Conservation (phyloP, 2,113 vertebrate species). For the Chroicocephalus ridibundus region DNA sequence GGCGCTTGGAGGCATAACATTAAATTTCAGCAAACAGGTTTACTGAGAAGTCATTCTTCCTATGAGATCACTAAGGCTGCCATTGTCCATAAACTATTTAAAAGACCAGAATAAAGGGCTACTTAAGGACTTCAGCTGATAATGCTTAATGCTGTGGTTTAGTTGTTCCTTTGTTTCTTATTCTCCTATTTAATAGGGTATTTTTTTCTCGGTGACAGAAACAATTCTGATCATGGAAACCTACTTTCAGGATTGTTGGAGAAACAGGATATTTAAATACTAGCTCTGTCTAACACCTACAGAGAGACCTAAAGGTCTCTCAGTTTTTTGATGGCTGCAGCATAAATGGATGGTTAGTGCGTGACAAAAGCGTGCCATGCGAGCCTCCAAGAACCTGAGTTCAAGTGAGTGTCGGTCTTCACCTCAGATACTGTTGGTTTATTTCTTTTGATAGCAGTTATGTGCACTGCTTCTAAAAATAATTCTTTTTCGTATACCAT, state of each 20-base stretch:
- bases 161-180: not conserved
- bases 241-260: not conserved
- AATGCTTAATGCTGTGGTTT: not conserved
- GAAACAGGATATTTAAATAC: not conserved
- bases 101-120: not conserved
- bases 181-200: not conserved
- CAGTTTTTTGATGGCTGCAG: not conserved
- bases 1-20: not conserved
- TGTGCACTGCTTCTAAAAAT: not conserved
- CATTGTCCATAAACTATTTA: not conserved
- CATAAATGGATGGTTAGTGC: not conserved
- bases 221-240: not conserved
- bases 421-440: not conserved
- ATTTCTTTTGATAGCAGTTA: not conserved
- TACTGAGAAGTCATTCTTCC: constrained; percentile 14
- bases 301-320: not conserved
- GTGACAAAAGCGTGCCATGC: not conserved
- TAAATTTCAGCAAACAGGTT: constrained; percentile 1
- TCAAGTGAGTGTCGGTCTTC: not conserved
- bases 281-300: not conserved
- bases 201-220: not conserved
- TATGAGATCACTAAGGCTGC: constrained; percentile 18
- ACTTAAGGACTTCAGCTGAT: not conserved
- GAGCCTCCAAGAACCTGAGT: not conserved
- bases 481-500: not conserved